Evolutionary conservation across 2,113 vertebrate species (phyloP), one percentile per base, ranked within the genome.

Genomic region (Geococcyx californianus): DNA sequence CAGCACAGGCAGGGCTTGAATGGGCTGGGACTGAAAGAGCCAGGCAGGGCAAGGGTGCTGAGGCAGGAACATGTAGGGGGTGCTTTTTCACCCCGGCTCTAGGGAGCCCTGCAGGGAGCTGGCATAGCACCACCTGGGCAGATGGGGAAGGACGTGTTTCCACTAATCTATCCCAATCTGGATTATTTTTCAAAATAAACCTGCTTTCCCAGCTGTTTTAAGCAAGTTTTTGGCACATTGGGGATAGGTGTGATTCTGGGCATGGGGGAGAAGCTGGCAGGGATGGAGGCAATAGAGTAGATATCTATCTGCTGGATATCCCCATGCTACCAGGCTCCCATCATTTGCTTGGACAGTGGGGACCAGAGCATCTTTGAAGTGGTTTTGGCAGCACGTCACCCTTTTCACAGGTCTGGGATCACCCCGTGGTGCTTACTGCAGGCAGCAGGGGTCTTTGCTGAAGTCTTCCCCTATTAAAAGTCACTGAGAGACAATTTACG

Each of bases 281-380:
- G 36, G 33, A 2, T 14, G 34, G 68, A 70, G 40, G 40, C 0
- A 24, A 33, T 5, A 17, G n/a, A 68, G 19, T 16, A 26, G 58
- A 0, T 0, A 3, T 3, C 34, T 0, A 3, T 3, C 34, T 83
- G 66, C 33, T 31, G 24, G 23, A 4, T 38, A 55, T 44, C 42
- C 40, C 51, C 5, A 1, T 58, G 70, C 60, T 66, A n/a, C 34
- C 15, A 47, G 51, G 15, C 16, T 55, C 24, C n/a, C 13, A 1
- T 1, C 0, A 0, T 9, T n/a, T 9, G 31, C 72, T 24, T 7
- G 13, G 23, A 40, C 6, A 10, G 10, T 2, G 3, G 47, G 40
- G 2, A 52, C 2, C 1, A 23, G 0, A 28, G 16, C 19, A 33
- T 1, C 14, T 33, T 11, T 5, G 31, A 28, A 25, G 10, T 28